A percentile compares a stretch with the other conserved stretches of the same genome.
Conservation (phyloP, 2,797 vertebrate genomes). For the Novumbra hubbsi region DNA sequence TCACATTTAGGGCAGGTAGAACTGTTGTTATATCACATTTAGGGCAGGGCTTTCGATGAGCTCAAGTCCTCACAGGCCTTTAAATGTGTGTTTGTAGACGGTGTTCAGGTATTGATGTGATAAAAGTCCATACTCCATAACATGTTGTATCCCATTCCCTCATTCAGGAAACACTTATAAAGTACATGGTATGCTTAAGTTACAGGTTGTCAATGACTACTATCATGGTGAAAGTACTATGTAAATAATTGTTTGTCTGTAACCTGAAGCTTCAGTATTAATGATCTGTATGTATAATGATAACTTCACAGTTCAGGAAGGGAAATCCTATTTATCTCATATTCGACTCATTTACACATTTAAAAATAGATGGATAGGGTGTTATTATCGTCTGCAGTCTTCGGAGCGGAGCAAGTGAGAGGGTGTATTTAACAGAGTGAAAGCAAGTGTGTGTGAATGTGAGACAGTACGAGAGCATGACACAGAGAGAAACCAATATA, state of each 20-base stretch:
- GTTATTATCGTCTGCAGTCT: background rate
- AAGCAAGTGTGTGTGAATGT: background rate
- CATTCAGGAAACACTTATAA: no score
- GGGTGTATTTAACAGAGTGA: background rate
- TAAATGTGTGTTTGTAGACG: no score
- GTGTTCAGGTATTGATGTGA: no score
- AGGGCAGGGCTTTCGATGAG: no score
- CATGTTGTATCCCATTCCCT: no score
- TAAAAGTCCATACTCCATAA: no score
- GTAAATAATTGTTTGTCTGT: background rate
- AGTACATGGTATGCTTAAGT: no score
- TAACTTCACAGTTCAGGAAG: background rate
- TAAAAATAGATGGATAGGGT: background rate
- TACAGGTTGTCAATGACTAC: background rate
- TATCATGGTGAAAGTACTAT: background rate
- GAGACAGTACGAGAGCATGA: background rate
- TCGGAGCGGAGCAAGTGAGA: background rate
- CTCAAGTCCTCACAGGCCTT: no score
- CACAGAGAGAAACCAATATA: slow-evolving; percentile 10
- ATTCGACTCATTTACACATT: background rate
- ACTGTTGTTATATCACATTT: no score
- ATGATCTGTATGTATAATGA: background rate
- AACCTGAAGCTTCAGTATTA: background rate
- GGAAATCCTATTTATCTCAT: background rate
- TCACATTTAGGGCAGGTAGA: no score